Evolutionary conservation across 2,888 invertebrate genomes (phyloP).

Genomic region (Phoenoteleia sp.): DNA sequence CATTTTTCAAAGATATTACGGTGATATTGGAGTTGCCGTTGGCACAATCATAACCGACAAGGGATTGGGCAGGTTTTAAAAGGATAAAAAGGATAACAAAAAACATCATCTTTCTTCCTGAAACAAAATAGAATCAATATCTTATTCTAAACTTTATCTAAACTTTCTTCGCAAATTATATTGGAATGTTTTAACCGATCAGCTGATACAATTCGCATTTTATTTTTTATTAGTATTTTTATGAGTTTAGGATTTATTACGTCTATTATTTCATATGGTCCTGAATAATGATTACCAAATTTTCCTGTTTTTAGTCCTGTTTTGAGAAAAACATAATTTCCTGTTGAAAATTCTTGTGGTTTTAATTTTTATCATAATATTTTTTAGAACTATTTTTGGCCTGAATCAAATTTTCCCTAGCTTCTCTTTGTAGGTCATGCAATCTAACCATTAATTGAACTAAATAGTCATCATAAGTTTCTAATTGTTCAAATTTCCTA

Average conservation of each 20-base stretch:
- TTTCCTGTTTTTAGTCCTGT: not conserved
- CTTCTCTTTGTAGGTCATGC: not conserved
- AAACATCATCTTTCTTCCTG: not conserved
- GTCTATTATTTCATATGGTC: not conserved
- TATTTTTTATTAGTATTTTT: not conserved
- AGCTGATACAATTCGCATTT: not conserved
- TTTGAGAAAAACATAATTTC: not conserved
- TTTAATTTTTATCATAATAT: not conserved
- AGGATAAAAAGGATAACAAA: not conserved
- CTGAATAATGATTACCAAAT: not conserved
- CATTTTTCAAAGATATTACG: not conserved
- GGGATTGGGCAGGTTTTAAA: not conserved
- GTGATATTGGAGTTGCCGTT: not conserved
- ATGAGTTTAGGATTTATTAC: not conserved
- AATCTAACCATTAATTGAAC: not conserved
- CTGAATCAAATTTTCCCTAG: not conserved
- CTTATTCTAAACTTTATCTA: too few species aligned
- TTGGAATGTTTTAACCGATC: not conserved
- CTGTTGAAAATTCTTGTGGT: not conserved
- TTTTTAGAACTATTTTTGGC: not conserved
- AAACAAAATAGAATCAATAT: not conserved
- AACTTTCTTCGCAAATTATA: not conserved
- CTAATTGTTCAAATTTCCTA: too few species aligned
- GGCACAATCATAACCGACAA: not conserved
- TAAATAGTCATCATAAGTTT: conserved; percentile 18